phyloP scores from a whole-genome alignment of 2,113 vertebrate species.

The Mormoops blainvillei region DNA sequence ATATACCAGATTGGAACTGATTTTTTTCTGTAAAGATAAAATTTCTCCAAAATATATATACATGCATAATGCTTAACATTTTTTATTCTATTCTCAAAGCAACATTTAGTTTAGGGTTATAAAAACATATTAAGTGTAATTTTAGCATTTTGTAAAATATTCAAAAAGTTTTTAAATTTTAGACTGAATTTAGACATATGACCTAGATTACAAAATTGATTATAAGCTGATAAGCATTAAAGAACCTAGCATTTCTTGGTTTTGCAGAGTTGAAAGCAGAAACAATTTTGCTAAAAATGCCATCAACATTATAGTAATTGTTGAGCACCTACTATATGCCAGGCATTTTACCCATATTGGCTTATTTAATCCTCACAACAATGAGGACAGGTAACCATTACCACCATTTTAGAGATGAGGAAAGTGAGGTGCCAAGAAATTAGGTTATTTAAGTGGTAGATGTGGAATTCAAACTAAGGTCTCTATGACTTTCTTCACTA shows the following conservation, averaged over 20 bases:
- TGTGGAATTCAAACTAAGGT: background rate
- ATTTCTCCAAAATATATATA: background rate
- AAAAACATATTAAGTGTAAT: background rate
- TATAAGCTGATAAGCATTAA: conserved; percentile 1
- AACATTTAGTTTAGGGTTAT: background rate
- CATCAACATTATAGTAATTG: background rate
- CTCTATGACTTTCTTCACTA: background rate
- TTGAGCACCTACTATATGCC: background rate
- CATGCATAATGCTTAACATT: background rate
- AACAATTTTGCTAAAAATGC: background rate
- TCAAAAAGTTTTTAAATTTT: background rate
- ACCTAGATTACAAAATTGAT: background rate
- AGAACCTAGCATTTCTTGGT: background rate
- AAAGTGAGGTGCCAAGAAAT: background rate
- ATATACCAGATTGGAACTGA: background rate
- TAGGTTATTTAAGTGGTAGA: background rate
- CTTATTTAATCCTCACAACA: background rate
- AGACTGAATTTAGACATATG: background rate
- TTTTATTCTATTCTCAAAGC: background rate
- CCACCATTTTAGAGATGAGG: background rate
- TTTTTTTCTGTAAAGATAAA: conserved; percentile 28
- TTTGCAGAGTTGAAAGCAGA: background rate
- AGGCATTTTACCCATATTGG: background rate
- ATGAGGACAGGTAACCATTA: background rate
- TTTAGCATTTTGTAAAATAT: background rate